phyloP scores from a whole-genome alignment of 2,113 vertebrate species.

The Saimiri boliviensis region DNA sequence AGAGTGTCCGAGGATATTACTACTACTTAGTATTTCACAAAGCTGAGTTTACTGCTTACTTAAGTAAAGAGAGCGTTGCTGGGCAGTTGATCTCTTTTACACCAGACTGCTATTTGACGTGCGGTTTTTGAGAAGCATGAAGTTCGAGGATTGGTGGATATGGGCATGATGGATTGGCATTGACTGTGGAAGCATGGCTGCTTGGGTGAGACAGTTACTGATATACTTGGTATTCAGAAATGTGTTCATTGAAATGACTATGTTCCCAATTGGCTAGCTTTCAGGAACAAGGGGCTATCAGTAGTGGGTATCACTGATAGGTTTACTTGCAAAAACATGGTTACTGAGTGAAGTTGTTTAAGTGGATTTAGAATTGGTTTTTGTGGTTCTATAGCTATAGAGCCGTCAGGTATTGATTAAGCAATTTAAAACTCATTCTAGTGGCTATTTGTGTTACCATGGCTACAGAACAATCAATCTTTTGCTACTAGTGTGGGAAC shows the following conservation, averaged over 20 bases:
- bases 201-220: neutral
- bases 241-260: neutral
- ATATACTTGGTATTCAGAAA: neutral
- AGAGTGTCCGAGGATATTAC: neutral
- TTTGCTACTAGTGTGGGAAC: neutral
- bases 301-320: neutral
- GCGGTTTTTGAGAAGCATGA: neutral
- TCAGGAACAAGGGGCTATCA: neutral
- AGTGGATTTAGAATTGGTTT: neutral
- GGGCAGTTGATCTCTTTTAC: neutral
- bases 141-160: neutral
- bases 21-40: neutral
- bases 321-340: neutral
- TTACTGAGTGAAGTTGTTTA: neutral
- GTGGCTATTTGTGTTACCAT: neutral
- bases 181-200: neutral
- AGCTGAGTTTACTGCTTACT: neutral
- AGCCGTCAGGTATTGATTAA: constrained; percentile 27
- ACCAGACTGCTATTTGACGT: neutral
- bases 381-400: neutral
- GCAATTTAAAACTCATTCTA: neutral
- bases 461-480: neutral
- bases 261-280: neutral
- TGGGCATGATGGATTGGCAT: neutral
- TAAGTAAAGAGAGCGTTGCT: neutral